Conservation (phyloP, 2,797 vertebrate genomes). For the Hypotaenidia okinawae region DNA sequence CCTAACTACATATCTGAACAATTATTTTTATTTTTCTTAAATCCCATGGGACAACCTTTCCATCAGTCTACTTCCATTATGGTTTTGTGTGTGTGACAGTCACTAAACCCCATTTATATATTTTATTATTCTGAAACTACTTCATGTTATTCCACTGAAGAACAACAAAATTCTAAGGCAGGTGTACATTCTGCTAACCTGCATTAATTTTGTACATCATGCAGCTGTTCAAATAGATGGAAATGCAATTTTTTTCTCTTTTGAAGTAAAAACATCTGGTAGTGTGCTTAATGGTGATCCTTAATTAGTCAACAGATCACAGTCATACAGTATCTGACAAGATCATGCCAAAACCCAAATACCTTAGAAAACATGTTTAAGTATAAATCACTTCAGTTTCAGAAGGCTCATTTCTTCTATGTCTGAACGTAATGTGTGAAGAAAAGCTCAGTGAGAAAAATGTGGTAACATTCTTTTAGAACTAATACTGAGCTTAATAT, state of each 20-base stretch:
- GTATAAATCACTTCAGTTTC: neutral
- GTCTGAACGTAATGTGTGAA: neutral
- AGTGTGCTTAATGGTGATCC: neutral
- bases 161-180: neutral
- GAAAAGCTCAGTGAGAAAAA: neutral
- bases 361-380: neutral
- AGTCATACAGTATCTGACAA: neutral
- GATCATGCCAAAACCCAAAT: neutral
- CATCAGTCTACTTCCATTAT: neutral
- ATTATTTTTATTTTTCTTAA: no score
- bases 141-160: neutral
- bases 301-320: neutral
- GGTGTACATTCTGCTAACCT: neutral
- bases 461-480: neutral
- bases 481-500: neutral
- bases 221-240: conserved; percentile 22
- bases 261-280: neutral
- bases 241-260: conserved; percentile 42
- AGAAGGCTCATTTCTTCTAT: neutral
- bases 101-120: neutral
- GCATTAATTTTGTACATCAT: conserved; percentile 31
- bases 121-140: neutral
- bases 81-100: neutral
- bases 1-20: neutral
- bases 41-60: neutral